Evolutionary conservation across 2,113 vertebrate genomes (phyloP).

Genomic region (rabbit (Oryctolagus cuniculus)): mOryCun1.1 NC_091438.1:133200501-133201000

Average conservation of each 20-base stretch:
- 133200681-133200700: not conserved
- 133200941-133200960: too few species aligned
- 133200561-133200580: not conserved
- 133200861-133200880: too few species aligned
- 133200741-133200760: not conserved
- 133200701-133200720: not conserved
- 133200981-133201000: too few species aligned
- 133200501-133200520: not conserved
- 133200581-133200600: not conserved
- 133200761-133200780: not conserved
- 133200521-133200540: slow-evolving; percentile 16
- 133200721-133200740: not conserved
- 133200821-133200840: too few species aligned
- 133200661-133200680: not conserved
- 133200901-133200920: too few species aligned
- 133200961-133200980: too few species aligned
- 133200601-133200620: not conserved
- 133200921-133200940: too few species aligned
- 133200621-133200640: not conserved
- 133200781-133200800: not conserved
- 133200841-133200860: too few species aligned
- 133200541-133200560: not conserved
- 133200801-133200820: too few species aligned
- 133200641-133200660: not conserved
- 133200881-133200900: too few species aligned